Evolutionary conservation across 2,113 vertebrate genomes (phyloP).

Genomic region (Pandion haliaetus): DNA sequence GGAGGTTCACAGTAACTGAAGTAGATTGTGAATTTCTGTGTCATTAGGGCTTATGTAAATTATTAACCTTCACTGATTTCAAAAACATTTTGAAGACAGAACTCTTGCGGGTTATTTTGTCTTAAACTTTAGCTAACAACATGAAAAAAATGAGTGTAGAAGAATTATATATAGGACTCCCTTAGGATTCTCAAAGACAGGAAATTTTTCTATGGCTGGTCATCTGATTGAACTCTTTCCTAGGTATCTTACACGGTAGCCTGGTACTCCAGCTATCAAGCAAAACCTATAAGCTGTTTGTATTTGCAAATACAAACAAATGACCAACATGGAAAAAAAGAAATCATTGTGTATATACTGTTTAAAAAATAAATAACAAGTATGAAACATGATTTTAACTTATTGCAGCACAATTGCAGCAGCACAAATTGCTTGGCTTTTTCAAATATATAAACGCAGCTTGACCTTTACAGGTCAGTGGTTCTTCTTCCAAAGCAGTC

Average conservation of each 20-base stretch:
- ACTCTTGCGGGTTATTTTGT: background rate
- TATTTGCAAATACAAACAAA: background rate
- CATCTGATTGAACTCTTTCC: background rate
- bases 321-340: background rate
- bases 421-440: slow-evolving; percentile 17
- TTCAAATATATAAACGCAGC: background rate
- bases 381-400: background rate
- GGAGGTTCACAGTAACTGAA: background rate
- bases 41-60: background rate
- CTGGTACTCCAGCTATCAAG: background rate
- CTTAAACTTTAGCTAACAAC: background rate
- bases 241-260: background rate
- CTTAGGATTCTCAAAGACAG: background rate
- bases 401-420: background rate
- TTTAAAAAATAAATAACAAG: background rate
- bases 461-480: background rate
- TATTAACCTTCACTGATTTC: background rate
- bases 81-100: background rate
- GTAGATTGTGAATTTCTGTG: background rate
- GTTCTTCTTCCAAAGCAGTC: background rate
- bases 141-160: background rate
- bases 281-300: background rate
- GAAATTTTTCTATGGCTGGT: background rate
- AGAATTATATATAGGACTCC: background rate
- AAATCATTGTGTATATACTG: background rate